Percentiles rank a stretch among this genome's conserved stretches.
phyloP scores from a whole-genome alignment of 2,888 invertebrate species.

The Meteorus cinctellus region DNA sequence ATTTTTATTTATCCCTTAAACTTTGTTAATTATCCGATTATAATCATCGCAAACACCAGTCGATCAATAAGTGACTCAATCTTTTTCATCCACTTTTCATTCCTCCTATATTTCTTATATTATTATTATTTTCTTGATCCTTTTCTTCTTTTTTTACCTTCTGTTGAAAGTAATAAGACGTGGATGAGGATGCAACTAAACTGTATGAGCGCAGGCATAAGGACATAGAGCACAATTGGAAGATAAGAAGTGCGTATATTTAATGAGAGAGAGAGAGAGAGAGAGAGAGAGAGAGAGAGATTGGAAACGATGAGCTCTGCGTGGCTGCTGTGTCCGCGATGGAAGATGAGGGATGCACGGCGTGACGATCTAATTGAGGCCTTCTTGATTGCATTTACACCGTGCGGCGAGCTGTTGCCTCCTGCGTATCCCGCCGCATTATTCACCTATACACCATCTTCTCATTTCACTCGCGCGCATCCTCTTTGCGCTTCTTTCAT shows the following conservation, averaged over 20 bases:
- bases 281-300: constrained; percentile 42
- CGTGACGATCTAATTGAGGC: constrained; percentile 71
- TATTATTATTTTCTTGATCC: neutral
- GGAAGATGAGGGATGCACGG: constrained; percentile 68
- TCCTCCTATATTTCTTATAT: neutral
- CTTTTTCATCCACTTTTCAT: neutral
- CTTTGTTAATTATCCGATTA: constrained; percentile 3
- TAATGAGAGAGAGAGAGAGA: constrained; percentile 34
- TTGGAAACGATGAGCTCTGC: constrained; percentile 6
- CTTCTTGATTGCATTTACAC: constrained; percentile 71
- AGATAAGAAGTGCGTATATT: constrained; percentile 28
- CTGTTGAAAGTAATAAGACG: neutral
- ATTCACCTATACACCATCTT: constrained; percentile 38
- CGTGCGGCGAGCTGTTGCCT: constrained; percentile 51
- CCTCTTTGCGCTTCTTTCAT: constrained; percentile 32
- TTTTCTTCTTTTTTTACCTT: neutral
- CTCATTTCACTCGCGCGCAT: constrained; percentile 25
- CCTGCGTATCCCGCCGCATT: constrained; percentile 32
- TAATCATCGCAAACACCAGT: constrained; percentile 6
- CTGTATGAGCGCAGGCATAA: constrained; percentile 6
- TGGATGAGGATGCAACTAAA: constrained; percentile 9
- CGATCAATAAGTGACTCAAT: neutral
- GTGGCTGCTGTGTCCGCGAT: constrained; percentile 34
- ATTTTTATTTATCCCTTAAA: constrained; percentile 3
- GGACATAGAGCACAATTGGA: neutral